phyloP scores from a whole-genome alignment of 2,888 invertebrate genomes.

The Druceiella hillmani region DNA sequence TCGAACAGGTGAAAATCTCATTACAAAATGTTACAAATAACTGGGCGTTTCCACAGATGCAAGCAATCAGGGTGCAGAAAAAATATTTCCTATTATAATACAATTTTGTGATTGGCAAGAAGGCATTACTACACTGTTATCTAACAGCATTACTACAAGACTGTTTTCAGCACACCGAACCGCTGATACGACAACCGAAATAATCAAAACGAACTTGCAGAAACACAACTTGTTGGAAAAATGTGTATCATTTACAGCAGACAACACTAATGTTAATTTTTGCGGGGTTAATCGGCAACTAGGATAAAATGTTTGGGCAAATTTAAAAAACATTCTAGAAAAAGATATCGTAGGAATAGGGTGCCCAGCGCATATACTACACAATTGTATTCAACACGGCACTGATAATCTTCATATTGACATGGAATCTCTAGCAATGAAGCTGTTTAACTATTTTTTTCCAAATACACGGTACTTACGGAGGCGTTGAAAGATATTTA shows the following conservation, averaged over 20 bases:
- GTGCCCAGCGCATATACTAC: slow-evolving; percentile 25
- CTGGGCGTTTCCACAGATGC: slow-evolving; percentile 24
- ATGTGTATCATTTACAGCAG: slow-evolving; percentile 26
- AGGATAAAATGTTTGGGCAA: slow-evolving; percentile 24
- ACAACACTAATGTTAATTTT: slow-evolving; percentile 30
- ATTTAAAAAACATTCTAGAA: slow-evolving; percentile 21
- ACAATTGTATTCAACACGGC: slow-evolving; percentile 23
- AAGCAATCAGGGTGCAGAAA: slow-evolving; percentile 27
- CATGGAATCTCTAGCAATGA: too few species aligned
- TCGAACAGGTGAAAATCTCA: slow-evolving; percentile 13
- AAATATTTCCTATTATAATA: slow-evolving; percentile 26
- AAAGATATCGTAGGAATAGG: slow-evolving; percentile 24
- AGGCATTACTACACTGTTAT: too few species aligned
- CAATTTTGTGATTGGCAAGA: slow-evolving; percentile 25
- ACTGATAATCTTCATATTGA: slow-evolving; percentile 17
- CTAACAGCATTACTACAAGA: too few species aligned
- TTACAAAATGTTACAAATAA: slow-evolving; percentile 21
- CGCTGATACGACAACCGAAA: slow-evolving; percentile 23
- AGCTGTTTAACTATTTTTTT: too few species aligned
- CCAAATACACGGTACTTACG: too few species aligned
- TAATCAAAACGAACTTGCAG: slow-evolving; percentile 21
- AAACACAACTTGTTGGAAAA: slow-evolving; percentile 20
- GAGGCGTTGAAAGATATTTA: too few species aligned
- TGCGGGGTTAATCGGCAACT: slow-evolving; percentile 24
- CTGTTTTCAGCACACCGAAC: slow-evolving; percentile 19